Base-by-base conservation (phyloP, 2,113 vertebrate genomes). In the Irena cyanogastra region DNA sequence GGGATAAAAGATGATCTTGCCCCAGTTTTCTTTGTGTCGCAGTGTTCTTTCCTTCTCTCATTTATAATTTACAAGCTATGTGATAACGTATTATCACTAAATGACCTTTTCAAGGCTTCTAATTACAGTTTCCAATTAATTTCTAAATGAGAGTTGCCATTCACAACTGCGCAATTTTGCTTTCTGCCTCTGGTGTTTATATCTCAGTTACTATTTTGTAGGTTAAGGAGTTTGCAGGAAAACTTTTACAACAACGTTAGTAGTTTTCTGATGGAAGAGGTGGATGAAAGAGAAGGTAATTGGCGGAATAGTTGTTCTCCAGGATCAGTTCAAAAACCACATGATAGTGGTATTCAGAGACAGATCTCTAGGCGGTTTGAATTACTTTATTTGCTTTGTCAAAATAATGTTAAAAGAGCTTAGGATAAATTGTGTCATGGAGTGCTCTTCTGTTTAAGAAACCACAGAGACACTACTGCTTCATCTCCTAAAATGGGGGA, bases 1-100 rank as follows among this genome's bases (percentile, higher is more conserved):
- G 56, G 71, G 89, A 96, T 94, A 72, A 95, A 88, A 93, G 83
- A 80, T 97, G 65, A 39, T 95, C 95, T 96, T 97, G 93, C 66
- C 82, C 60, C 44, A 31, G 84, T 69, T 85, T 64, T 54, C 85
- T 83, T 89, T 93, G 86, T 82, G 90, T 83, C 39, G 13, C 79
- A 97, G 88, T 97, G 97, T 98, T 95, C 97, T 98, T 98, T 97
- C 98, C 97, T 94, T 95, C 96, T 96, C 94, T 95, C 97, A 84
- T 97, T 80, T 95, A 96, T 95, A 93, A 95, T 98, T 98, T 97
- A 98, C 82, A 89, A 95, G 98, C 94, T 98, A 99, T 96, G 95
- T 96, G 97, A 98, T 97, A 98, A 98, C 89, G 2, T 74, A 77
- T 94, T 92, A 95, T 97, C 69, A 92, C 93, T 97, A 97, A 95